Evolutionary conservation across 2,113 vertebrate genomes (phyloP), one percentile per base, ranked within the genome.

Genomic region (Myxocyprinus asiaticus): DNA sequence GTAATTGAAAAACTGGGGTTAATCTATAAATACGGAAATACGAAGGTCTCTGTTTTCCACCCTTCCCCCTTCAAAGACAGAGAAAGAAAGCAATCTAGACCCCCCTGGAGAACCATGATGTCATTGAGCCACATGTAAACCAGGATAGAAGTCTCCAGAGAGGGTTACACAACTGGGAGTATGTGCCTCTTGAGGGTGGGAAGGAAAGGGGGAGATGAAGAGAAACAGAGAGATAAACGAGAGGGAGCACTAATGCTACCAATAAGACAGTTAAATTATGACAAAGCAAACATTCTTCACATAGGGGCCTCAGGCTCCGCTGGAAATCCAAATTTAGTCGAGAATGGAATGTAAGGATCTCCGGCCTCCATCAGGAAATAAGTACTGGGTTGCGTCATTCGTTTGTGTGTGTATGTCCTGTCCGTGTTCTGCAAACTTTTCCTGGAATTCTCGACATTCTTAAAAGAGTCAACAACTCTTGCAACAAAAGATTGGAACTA

Each of bases 301-400:
- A 84, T 64, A 65, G 76, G 44, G 63, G 84, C 79, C 80, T 83
- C 66, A 62, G 79, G 80, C 84, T 84, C 77, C 14, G 63, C 78
- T 80, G 85, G 78, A 81, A 85, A 77, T 89, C 89, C 87, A 90
- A 88, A 92, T 89, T 88, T 91, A 92, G 89, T 86, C 72, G 68
- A 84, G 43, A 47, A 86, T 82, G 81, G 84, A 89, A 85, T 83
- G 75, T 59, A 85, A 81, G 91, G 87, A 87, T 89, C 76, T 88
- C 62, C 62, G 45, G 44, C 74, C 76, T 85, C 84, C 81, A 91
- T 90, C 86, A 87, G 88, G 86, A 90, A 92, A 80, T 85, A 59
- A 82, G 82, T 5, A 59, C 17, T 15, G 47, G 65, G 81, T 73
- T 80, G 80, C 74, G 79, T 83, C 81, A 83, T 50, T 68, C 48